Conservation (phyloP, 2,113 vertebrate species). For the Panthera tigris region DNA sequence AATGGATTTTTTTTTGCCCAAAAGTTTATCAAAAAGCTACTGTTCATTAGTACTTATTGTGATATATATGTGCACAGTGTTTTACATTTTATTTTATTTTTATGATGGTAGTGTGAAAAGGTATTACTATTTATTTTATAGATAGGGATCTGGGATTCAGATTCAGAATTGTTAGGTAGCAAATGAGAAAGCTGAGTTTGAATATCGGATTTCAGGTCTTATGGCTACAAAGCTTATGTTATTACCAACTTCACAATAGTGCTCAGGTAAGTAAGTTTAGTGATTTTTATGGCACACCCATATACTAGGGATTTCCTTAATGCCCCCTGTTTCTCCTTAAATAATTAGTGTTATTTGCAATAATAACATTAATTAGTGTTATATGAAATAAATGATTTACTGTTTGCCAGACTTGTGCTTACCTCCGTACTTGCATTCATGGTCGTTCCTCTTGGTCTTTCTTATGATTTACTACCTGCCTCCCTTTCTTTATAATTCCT, state of each 20-base stretch:
- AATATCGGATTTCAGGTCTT: background rate
- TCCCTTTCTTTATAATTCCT: background rate
- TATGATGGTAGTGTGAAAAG: background rate
- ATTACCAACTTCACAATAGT: background rate
- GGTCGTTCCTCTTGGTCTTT: background rate
- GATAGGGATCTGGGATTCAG: background rate
- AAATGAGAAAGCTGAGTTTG: background rate
- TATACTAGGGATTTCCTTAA: background rate
- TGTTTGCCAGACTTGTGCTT: background rate
- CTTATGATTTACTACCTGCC: background rate
- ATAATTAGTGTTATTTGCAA: background rate
- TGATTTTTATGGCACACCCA: accelerated
- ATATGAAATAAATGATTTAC: background rate
- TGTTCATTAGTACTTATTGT: background rate
- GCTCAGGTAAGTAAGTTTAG: background rate
- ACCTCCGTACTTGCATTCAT: background rate
- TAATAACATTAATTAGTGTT: background rate
- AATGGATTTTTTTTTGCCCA: background rate
- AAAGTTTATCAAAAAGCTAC: background rate
- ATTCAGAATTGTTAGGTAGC: background rate
- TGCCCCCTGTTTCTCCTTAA: background rate
- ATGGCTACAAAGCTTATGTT: background rate
- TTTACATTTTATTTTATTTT: background rate
- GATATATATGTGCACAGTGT: background rate
- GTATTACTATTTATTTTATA: background rate